These are phyloP conservation scores for Proteles cristata DNA, from an alignment of 2,113 vertebrate species.

Conservation along the genomic window DNA sequence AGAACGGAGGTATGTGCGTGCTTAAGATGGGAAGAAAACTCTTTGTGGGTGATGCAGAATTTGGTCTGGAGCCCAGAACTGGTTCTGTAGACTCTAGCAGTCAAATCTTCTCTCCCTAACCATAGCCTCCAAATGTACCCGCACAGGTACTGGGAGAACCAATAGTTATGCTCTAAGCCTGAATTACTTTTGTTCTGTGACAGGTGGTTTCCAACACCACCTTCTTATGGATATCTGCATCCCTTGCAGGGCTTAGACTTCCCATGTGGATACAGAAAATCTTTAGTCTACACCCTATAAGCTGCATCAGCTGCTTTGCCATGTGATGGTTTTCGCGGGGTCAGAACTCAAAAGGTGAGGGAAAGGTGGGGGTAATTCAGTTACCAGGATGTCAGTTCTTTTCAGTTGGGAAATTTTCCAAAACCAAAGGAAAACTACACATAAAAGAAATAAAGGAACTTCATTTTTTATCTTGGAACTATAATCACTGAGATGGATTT, in stretches of 20 bases:
- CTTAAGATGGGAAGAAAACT: not conserved
- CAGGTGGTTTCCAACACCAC: constrained; percentile 28
- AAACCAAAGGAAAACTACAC: constrained; percentile 66
- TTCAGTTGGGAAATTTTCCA: constrained; percentile 53
- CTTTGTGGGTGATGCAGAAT: not conserved
- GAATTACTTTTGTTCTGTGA: constrained; percentile 57
- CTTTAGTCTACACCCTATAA: constrained; percentile 53
- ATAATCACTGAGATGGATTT: constrained; percentile 46
- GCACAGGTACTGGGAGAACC: not conserved
- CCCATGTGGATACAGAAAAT: constrained; percentile 63
- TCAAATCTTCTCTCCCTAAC: constrained; percentile 7
- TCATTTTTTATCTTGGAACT: constrained; percentile 62
- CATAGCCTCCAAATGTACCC: constrained; percentile 29
- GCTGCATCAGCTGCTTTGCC: not conserved
- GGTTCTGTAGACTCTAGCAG: not conserved
- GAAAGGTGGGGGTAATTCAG: constrained; percentile 5
- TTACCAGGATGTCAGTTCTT: constrained; percentile 58
- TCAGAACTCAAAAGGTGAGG: constrained; percentile 37
- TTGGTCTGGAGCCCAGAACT: not conserved
- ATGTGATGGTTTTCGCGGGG: constrained; percentile 9
- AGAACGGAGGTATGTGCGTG: not conserved
- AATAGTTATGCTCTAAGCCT: constrained; percentile 6
- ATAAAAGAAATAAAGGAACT: not conserved
- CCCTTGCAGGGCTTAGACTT: constrained; percentile 57
- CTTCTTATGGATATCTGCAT: constrained; percentile 65